Conservation (phyloP, 2,797 vertebrate genomes). For the Eupleurogrammus muticus region DNA sequence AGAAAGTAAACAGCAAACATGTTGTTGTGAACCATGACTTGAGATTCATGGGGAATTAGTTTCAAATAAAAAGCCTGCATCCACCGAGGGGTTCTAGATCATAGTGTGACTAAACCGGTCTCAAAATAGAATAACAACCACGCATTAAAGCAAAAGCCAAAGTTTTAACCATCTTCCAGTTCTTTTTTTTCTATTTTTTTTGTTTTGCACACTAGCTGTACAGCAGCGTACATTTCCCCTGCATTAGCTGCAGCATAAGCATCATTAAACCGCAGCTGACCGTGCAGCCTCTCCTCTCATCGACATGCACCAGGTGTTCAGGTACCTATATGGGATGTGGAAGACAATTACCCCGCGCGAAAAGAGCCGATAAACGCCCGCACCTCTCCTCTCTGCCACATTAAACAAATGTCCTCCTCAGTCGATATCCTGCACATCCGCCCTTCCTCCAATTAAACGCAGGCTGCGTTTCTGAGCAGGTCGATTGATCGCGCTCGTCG, state of each 20-base stretch:
- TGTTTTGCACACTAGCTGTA: neutral
- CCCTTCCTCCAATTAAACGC: conserved; percentile 21
- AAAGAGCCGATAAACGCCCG: conserved; percentile 39
- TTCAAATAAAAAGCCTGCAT: conserved; percentile 37
- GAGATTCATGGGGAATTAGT: conserved; percentile 18
- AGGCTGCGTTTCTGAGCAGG: conserved; percentile 12
- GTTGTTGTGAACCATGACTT: neutral
- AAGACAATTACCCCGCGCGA: conserved; percentile 35
- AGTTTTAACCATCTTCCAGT: conserved; percentile 35
- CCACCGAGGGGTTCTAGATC: conserved; percentile 16
- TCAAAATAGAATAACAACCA: conserved; percentile 51
- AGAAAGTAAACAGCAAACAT: neutral
- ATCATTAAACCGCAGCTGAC: conserved; percentile 14
- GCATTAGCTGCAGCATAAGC: conserved; percentile 24
- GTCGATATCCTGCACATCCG: conserved; percentile 18
- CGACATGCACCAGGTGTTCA: neutral
- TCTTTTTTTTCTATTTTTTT: too few species aligned
- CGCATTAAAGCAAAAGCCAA: conserved; percentile 23
- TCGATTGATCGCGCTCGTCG: conserved; percentile 29
- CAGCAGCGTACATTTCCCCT: conserved; percentile 27
- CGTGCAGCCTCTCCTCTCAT: conserved; percentile 7
- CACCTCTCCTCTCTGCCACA: conserved; percentile 21
- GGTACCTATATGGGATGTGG: conserved; percentile 4
- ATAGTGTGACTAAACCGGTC: conserved; percentile 29
- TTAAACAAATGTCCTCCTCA: conserved; percentile 21